These are phyloP conservation scores for Drosophila anomalata DNA, from an alignment of 2,888 invertebrate species.

Conservation along the genomic window DNA sequence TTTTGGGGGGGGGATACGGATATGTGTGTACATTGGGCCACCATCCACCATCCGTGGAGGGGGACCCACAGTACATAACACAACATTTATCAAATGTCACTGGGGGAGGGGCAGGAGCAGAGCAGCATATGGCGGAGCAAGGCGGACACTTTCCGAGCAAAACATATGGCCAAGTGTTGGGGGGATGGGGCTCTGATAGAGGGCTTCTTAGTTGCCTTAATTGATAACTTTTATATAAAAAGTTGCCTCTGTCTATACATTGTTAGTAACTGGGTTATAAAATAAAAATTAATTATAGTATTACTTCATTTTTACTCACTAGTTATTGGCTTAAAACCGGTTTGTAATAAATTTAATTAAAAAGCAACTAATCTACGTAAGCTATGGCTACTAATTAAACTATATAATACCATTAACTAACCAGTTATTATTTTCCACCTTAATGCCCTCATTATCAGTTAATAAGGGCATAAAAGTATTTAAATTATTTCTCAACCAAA, in stretches of 20 bases:
- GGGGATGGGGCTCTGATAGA: no score
- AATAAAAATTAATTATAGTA: background rate
- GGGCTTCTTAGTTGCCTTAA: slow-evolving; percentile 1
- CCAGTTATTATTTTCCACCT: background rate
- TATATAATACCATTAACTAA: background rate
- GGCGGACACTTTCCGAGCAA: slow-evolving; percentile 13
- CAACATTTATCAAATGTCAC: slow-evolving; percentile 73
- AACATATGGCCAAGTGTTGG: slow-evolving; percentile 25
- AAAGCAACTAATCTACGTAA: background rate
- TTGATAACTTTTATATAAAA: background rate
- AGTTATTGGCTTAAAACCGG: background rate
- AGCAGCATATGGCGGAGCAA: slow-evolving; percentile 57
- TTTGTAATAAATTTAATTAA: slow-evolving; percentile 1
- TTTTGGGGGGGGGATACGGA: no score
- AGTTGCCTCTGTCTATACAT: no score
- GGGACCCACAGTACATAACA: background rate
- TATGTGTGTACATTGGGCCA: background rate
- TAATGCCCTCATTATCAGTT: background rate
- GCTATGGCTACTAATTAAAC: background rate
- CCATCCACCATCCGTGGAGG: slow-evolving; percentile 4
- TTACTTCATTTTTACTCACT: background rate
- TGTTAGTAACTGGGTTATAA: background rate
- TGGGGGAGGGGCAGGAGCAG: slow-evolving; percentile 25
- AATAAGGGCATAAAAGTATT: slow-evolving; percentile 13
- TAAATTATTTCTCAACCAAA: slow-evolving; percentile 3